A percentile compares a stretch with the other conserved stretches of the same genome.
phyloP scores from a whole-genome alignment of 2,113 vertebrate species.

The Rhodinocichla rosea region DNA sequence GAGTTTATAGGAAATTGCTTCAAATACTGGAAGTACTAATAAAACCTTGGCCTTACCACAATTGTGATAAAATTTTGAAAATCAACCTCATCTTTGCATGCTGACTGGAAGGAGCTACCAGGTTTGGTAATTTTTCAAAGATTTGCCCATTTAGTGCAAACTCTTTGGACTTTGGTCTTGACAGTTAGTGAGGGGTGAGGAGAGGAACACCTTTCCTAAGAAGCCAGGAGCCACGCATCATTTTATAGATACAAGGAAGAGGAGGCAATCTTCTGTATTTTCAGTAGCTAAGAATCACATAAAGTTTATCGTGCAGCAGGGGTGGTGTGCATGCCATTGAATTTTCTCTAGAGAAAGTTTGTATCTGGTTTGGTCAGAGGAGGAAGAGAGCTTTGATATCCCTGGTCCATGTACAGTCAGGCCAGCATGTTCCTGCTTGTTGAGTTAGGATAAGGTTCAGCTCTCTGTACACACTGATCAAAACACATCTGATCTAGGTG shows the following conservation, averaged over 20 bases:
- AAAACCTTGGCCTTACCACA: not conserved
- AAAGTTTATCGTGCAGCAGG: not conserved
- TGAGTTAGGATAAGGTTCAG: not conserved
- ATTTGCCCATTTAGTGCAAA: not conserved
- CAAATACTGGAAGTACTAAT: not conserved
- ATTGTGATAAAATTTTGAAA: not conserved
- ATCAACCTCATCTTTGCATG: not conserved
- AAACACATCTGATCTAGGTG: not conserved
- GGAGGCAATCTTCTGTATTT: not conserved
- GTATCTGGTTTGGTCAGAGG: not conserved
- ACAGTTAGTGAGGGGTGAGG: not conserved
- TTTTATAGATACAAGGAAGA: not conserved
- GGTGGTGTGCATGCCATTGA: accelerated
- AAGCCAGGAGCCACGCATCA: not conserved
- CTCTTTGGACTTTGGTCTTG: not conserved
- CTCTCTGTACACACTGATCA: not conserved
- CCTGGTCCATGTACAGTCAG: not conserved
- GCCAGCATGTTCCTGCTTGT: not conserved
- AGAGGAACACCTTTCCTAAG: not conserved
- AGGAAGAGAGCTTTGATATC: not conserved
- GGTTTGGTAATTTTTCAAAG: not conserved
- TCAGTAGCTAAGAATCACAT: not conserved
- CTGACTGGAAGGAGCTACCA: not conserved
- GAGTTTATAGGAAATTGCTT: not conserved
- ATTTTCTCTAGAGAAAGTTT: not conserved